Base-by-base conservation (phyloP, 2,888 invertebrate genomes). In the Odontomyia ornata region DNA sequence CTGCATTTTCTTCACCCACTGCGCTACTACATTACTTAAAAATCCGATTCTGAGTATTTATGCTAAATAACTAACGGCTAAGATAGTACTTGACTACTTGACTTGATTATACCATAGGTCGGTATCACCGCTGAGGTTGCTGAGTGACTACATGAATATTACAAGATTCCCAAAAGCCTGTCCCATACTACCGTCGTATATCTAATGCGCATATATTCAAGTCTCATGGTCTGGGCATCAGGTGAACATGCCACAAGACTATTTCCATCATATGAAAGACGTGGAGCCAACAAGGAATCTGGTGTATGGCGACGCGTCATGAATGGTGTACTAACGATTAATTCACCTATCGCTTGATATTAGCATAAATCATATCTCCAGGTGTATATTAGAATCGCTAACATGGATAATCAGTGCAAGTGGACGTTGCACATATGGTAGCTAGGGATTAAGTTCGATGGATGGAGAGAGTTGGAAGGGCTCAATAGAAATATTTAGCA, bases 281-380 rank as follows among this genome's bases (percentile, higher is more conserved):
- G 21, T 73, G 73, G 73, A 60, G 60, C 73, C 73, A 73, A n/a
- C 57, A 36, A 60, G 73, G 73, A 60, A 73, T 73, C 60, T 57
- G 43, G 36, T 36, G 15, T 21, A 9, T 36, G 36, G 36, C 36
- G 36, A 57, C 57, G 57, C 43, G 71, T 28, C 43, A 27, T 18
- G 18, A 9, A 3, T 36, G 5, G 52, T 60, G 56, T 30, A 72
- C 30, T 30, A 30, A 21, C 72, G 46, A 69, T 52, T 57, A 73
- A 36, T 43, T 73, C 60, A 30, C 57, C 73, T 30, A 46, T 23
- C 52, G 52, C 27, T 47, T 47, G 11, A 23, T 23, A n/a, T 46
- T 71, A 57, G 30, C 73, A 73, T 73, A 73, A 73, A 73, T 73
- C 73, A 73, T 73, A 60, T 27, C 15, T 18, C 56, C 30, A 23